phyloP scores from a whole-genome alignment of 1,140 invertebrate genomes.

The Drosophila nebulosa region DNA sequence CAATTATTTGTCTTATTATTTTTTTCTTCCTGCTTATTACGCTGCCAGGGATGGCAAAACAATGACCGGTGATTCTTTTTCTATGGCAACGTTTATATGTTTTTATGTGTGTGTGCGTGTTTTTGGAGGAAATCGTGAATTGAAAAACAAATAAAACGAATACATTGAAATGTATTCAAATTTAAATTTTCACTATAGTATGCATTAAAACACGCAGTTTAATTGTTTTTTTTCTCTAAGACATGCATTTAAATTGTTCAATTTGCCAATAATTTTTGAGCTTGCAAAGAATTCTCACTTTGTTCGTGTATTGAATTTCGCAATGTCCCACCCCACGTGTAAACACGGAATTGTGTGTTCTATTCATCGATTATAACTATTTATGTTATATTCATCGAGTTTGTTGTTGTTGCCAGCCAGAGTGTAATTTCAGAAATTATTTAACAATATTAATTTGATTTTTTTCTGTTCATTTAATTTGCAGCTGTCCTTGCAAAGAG shows the following conservation, averaged over 20 bases:
- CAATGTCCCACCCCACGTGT: background rate
- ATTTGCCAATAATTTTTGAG: background rate
- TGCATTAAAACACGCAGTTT: background rate
- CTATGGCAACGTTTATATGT: slow-evolving; percentile 19
- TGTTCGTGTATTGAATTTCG: background rate
- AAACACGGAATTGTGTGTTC: background rate
- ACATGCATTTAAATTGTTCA: no score
- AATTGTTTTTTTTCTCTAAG: no score
- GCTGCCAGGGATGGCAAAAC: slow-evolving; percentile 52
- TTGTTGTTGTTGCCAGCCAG: background rate
- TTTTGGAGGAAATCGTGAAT: background rate
- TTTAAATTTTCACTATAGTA: background rate
- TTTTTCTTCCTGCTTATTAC: slow-evolving; percentile 29
- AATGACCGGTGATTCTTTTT: slow-evolving; percentile 40
- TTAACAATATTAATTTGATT: slow-evolving; percentile 18
- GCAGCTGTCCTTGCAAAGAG: slow-evolving; percentile 4
- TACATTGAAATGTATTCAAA: background rate
- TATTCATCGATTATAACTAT: background rate
- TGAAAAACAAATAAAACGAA: background rate
- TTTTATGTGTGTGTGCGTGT: background rate
- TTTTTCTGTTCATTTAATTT: slow-evolving; percentile 18
- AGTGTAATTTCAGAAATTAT: background rate
- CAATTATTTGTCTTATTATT: slow-evolving; percentile 47
- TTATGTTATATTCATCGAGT: slow-evolving; percentile 3
- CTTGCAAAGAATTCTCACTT: background rate